Percentiles rank a stretch among this genome's conserved stretches.
Evolutionary conservation across 1,140 invertebrate species (phyloP).

Genomic region (Rhyzopertha dominica): DNA sequence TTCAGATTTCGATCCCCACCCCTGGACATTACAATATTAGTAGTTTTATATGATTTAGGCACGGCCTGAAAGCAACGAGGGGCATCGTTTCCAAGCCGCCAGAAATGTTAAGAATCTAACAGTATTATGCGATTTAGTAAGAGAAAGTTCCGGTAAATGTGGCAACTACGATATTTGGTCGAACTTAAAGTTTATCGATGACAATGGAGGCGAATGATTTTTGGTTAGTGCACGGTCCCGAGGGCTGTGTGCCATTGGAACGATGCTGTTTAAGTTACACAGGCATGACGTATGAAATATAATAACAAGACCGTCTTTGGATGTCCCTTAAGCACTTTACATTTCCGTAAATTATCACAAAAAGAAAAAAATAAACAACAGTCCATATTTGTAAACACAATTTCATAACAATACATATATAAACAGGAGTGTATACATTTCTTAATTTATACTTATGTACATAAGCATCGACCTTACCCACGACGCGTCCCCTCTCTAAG

Average conservation of each 20-base stretch:
- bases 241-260: slow-evolving; percentile 10
- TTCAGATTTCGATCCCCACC: slow-evolving; percentile 4
- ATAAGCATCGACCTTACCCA: slow-evolving; percentile 15
- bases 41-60: slow-evolving; percentile 6
- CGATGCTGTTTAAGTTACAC: slow-evolving; percentile 9
- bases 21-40: slow-evolving; percentile 7
- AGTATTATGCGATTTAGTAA: slow-evolving; percentile 13
- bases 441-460: slow-evolving; percentile 14
- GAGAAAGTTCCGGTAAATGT: slow-evolving; percentile 6
- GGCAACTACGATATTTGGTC: slow-evolving; percentile 8
- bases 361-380: slow-evolving; percentile 23
- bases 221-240: background rate
- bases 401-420: slow-evolving; percentile 27
- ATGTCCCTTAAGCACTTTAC: slow-evolving; percentile 14
- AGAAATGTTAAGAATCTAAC: slow-evolving; percentile 5
- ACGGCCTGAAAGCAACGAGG: background rate
- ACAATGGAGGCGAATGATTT: slow-evolving; percentile 9
- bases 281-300: slow-evolving; percentile 9
- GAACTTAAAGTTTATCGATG: slow-evolving; percentile 13
- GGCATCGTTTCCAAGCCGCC: slow-evolving; percentile 5
- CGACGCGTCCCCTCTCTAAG: slow-evolving; percentile 4
- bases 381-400: slow-evolving; percentile 29
- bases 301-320: slow-evolving; percentile 14
- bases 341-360: slow-evolving; percentile 18
- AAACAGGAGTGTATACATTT: slow-evolving; percentile 25